A percentile compares a stretch with the other conserved stretches of the same genome.
Conservation (phyloP, 2,113 vertebrate genomes). For the Hiodon alosoides region DNA sequence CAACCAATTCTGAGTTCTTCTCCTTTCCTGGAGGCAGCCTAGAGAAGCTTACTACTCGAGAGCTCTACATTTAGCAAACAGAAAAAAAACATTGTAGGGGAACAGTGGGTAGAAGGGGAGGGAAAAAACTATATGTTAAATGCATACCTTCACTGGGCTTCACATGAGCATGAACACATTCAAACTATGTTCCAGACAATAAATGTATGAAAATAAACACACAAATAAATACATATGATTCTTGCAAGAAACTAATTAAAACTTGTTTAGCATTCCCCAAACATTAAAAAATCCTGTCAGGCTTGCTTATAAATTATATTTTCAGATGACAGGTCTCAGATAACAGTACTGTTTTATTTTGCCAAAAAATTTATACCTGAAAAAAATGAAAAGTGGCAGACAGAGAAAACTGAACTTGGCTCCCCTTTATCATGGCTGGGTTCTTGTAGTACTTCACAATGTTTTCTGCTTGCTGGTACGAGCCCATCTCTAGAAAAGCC, state of each 20-base stretch:
- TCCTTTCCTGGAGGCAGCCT: slow-evolving; percentile 48
- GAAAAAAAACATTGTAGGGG: neutral
- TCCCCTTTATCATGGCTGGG: slow-evolving; percentile 40
- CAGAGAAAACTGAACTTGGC: slow-evolving; percentile 44
- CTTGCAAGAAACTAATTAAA: too few species aligned
- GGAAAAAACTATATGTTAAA: too few species aligned
- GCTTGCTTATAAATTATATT: too few species aligned
- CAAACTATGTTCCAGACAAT: too few species aligned
- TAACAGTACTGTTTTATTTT: neutral
- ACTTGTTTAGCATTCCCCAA: too few species aligned
- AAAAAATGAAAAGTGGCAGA: slow-evolving; percentile 52
- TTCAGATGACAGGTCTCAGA: too few species aligned
- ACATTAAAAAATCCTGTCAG: too few species aligned
- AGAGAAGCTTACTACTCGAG: slow-evolving; percentile 55
- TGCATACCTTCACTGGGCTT: too few species aligned
- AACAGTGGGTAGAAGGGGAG: too few species aligned
- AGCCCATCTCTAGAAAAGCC: slow-evolving; percentile 60
- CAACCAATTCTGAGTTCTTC: slow-evolving; percentile 44
- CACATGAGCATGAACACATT: too few species aligned
- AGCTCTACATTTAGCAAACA: slow-evolving; percentile 33
- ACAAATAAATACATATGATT: too few species aligned
- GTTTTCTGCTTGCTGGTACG: slow-evolving; percentile 46
- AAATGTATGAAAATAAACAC: too few species aligned
- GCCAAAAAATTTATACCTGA: slow-evolving; percentile 44
- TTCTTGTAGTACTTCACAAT: slow-evolving; percentile 48